These are phyloP conservation scores for Zophobas atratus DNA, from an alignment of 1,140 invertebrate species.

Conservation along the genomic window DNA sequence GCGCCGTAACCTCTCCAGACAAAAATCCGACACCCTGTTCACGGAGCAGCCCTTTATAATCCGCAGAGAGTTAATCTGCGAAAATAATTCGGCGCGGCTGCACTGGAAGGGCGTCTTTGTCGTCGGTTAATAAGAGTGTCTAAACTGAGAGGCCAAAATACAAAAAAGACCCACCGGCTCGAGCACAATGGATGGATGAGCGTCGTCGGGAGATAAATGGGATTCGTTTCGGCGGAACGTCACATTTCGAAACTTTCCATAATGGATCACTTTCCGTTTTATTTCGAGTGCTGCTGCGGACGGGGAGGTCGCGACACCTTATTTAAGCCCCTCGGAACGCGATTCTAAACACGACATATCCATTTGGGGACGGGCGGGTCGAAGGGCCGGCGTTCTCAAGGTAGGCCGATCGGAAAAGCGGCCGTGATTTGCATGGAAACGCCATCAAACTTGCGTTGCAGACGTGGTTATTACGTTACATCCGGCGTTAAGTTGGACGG, in stretches of 20 bases:
- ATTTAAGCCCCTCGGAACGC: slow-evolving; percentile 8
- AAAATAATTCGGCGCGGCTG: slow-evolving; percentile 45
- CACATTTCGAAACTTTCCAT: slow-evolving; percentile 56
- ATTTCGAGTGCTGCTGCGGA: slow-evolving; percentile 9
- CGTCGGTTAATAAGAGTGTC: slow-evolving; percentile 46
- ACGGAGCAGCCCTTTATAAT: slow-evolving; percentile 42
- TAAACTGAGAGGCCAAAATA: slow-evolving; percentile 25
- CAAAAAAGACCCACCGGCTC: slow-evolving; percentile 32
- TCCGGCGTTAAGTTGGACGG: background rate
- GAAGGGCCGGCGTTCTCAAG: background rate
- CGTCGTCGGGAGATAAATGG: slow-evolving; percentile 51
- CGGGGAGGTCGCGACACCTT: slow-evolving; percentile 28
- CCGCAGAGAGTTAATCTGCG: slow-evolving; percentile 45
- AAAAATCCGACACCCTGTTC: slow-evolving; percentile 47
- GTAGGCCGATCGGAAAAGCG: background rate
- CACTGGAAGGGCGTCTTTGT: slow-evolving; percentile 47
- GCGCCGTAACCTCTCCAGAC: slow-evolving; percentile 19
- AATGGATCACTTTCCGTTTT: slow-evolving; percentile 55
- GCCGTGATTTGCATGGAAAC: slow-evolving; percentile 1
- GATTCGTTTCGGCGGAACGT: slow-evolving; percentile 56
- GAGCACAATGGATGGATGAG: slow-evolving; percentile 43
- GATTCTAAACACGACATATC: slow-evolving; percentile 29
- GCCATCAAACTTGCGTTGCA: background rate
- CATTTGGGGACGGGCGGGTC: background rate
- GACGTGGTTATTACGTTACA: background rate